Evolutionary conservation across 1,140 invertebrate genomes (phyloP).

Genomic region (Bombus haemorrhoidalis): DNA sequence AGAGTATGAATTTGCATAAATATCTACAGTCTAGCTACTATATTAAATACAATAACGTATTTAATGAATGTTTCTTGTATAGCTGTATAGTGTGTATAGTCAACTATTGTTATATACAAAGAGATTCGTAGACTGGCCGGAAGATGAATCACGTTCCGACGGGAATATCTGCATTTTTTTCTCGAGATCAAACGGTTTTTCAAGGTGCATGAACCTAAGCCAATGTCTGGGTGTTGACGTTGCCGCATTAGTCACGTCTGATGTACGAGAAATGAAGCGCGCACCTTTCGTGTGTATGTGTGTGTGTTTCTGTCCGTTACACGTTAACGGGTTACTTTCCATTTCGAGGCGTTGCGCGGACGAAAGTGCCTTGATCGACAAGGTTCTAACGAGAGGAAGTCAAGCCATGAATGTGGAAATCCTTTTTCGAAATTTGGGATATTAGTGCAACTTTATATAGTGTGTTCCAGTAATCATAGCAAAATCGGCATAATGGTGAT

Average conservation of each 20-base stretch:
- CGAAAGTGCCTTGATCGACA: slow-evolving; percentile 10
- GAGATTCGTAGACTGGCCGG: not conserved
- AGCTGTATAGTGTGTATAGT: not conserved
- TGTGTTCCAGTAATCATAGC: not conserved
- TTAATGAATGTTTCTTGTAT: too few relatives aligned
- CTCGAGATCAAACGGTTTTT: not conserved
- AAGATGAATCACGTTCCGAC: slow-evolving; percentile 20
- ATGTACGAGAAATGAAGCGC: slow-evolving; percentile 5
- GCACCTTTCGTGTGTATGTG: slow-evolving; percentile 6
- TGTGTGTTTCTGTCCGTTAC: not conserved
- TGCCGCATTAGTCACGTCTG: slow-evolving; percentile 6
- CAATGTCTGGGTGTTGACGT: not conserved
- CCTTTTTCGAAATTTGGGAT: not conserved
- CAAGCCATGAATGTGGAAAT: too few relatives aligned
- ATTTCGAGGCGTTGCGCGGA: slow-evolving; percentile 33
- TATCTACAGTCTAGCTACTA: too few relatives aligned
- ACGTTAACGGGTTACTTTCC: slow-evolving; percentile 39
- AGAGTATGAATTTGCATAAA: too few relatives aligned
- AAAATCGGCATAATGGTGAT: too few relatives aligned
- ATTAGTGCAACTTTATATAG: not conserved
- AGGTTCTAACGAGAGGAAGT: not conserved
- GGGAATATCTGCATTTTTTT: not conserved
- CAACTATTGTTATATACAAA: not conserved
- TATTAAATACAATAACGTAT: too few relatives aligned
- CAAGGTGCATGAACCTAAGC: slow-evolving; percentile 26